Evolutionary conservation across 2,113 vertebrate genomes (phyloP).

Genomic region (Plestiodon gilberti): DNA sequence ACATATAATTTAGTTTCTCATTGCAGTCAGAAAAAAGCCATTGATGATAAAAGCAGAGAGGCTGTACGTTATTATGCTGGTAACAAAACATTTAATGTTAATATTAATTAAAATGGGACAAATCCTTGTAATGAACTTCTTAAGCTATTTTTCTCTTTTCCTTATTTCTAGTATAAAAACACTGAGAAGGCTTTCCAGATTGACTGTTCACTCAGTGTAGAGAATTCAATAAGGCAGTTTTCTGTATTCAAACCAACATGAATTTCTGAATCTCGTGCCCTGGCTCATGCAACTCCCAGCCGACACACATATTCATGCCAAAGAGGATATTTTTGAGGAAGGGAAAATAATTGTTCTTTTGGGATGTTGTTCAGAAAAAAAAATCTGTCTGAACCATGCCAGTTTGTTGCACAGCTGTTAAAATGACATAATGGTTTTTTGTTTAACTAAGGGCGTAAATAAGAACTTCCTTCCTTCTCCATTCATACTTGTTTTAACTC

Average conservation of each 20-base stretch:
- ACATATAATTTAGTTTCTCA: too few relatives aligned
- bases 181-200: slow-evolving; percentile 16
- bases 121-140: neutral
- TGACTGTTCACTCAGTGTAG: slow-evolving; percentile 16
- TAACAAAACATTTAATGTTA: too few relatives aligned
- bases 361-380: slow-evolving; percentile 49
- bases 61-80: too few relatives aligned
- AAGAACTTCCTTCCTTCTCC: slow-evolving; percentile 65
- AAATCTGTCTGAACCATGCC: slow-evolving; percentile 50
- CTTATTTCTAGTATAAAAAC: slow-evolving; percentile 27
- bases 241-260: slow-evolving; percentile 36
- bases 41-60: too few relatives aligned
- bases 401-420: slow-evolving; percentile 67
- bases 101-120: neutral
- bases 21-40: too few relatives aligned
- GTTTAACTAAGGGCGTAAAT: slow-evolving; percentile 53
- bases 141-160: slow-evolving; percentile 10
- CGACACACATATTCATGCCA: slow-evolving; percentile 46
- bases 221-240: slow-evolving; percentile 35
- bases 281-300: slow-evolving; percentile 34
- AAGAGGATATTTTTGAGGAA: slow-evolving; percentile 60
- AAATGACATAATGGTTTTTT: slow-evolving; percentile 62
- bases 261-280: neutral
- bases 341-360: slow-evolving; percentile 69
- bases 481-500: slow-evolving; percentile 48